Base-by-base conservation (phyloP, 1,140 invertebrate genomes). In the Amphibalanus amphitrite region DNA sequence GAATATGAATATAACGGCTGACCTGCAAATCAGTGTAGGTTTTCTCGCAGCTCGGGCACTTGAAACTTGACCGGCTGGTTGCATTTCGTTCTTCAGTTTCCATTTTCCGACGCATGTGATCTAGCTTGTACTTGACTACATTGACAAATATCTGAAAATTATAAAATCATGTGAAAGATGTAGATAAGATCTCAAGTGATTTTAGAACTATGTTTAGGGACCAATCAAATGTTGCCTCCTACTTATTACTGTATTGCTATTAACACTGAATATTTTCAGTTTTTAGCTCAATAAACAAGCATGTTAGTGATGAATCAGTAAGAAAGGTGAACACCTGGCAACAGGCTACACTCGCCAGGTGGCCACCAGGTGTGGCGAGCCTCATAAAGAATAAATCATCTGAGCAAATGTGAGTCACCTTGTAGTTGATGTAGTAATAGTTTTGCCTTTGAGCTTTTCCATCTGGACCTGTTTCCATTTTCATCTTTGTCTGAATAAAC, bases 361-460 rank as follows among this genome's bases (percentile, higher is more conserved):
- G n/a, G n/a, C n/a, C n/a, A n/a, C n/a, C n/a, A n/a, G n/a, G n/a
- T n/a, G n/a, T n/a, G n/a, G n/a, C n/a, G n/a, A n/a, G n/a, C n/a
- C n/a, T n/a, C n/a, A n/a, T n/a, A n/a, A n/a, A n/a, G n/a, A n/a
- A n/a, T n/a, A n/a, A n/a, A n/a, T n/a, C n/a, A n/a, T n/a, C 64
- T 6, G 6, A 70, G 47, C 26, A 30, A 26, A 70, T 26, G 23
- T 59, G n/a, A 70, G 38, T 74, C 78, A 88, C 86, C 80, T 95
- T 95, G 79, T 97, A 97, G 82, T 96, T 96, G 74, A 98, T 97
- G 78, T 95, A 97, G 80, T 97, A 97, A 82, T 97, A 97, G 80
- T 96, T 97, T 15, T 97, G 92, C 85, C 94, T 92, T 77, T 94
- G 93, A 28, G 92, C 91, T 84, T 95, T 95, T n/a, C 92, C 92